phyloP scores from a whole-genome alignment of 1,140 invertebrate species.

The Plodia interpunctella region DNA sequence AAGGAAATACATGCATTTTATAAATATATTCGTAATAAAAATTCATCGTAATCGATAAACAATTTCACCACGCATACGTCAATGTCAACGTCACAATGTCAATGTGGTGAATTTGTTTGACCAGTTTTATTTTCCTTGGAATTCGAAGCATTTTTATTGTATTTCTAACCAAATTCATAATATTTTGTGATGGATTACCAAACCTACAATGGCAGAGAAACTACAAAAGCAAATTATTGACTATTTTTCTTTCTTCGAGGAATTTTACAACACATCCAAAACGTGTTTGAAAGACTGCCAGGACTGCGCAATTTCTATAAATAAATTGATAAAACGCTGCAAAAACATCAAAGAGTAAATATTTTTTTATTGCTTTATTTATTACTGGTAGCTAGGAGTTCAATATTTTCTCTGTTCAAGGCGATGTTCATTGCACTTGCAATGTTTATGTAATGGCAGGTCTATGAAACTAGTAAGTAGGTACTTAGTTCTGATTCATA shows the following conservation, averaged over 20 bases:
- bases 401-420: background rate
- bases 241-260: conserved; percentile 66
- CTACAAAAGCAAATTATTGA: conserved; percentile 68
- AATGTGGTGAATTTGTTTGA: background rate
- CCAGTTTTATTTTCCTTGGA: too few species aligned
- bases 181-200: conserved; percentile 25
- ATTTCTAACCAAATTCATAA: background rate
- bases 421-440: too few species aligned
- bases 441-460: background rate
- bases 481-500: too few species aligned
- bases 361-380: background rate
- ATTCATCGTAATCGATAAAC: too few species aligned
- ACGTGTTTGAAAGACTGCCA: conserved; percentile 69
- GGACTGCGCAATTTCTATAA: conserved; percentile 67
- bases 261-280: conserved; percentile 60
- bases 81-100: too few species aligned
- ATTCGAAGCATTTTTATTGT: conserved; percentile 6
- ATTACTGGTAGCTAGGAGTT: background rate
- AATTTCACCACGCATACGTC: too few species aligned
- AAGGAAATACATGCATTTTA: too few species aligned
- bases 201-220: conserved; percentile 61
- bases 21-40: too few species aligned
- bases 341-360: conserved; percentile 64
- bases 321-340: conserved; percentile 63
- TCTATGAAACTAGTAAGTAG: too few species aligned